Base-by-base conservation (phyloP, 2,888 invertebrate species). In the Lithophane semibrunnea region DNA sequence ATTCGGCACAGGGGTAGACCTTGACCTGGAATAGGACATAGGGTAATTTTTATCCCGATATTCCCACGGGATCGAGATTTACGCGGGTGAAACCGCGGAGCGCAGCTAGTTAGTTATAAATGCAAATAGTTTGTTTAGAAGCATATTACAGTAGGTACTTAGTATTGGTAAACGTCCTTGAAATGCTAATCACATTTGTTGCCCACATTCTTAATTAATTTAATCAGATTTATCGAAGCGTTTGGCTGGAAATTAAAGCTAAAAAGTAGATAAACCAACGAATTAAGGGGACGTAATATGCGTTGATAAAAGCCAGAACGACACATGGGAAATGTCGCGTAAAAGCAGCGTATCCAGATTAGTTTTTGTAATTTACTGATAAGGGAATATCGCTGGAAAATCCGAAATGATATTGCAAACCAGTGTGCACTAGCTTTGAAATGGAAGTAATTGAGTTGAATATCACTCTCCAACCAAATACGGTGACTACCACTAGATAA, bases 281-380 rank as follows among this genome's bases (percentile, higher is more conserved):
- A 64, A 77, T 73, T 64, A 75, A 63, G 18, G 71, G 63, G 56
- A 72, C 63, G 65, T 77, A 69, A 80, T 73, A 80, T 64, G 44
- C 60, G 42, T 76, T 84, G 81, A 81, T 78, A 78, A 70, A 78
- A 80, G 21, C 69, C 78, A 75, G 65, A 74, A 69, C 44, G n/a
- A 49, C 73, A 56, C 69, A 63, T 73, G 73, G 74, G 70, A 74
- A 77, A 77, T 73, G 66, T 75, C 64, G 21, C 54, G 65, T 66
- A 82, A 74, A 69, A 74, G 61, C 73, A 74, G 68, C 58, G 61
- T 44, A 56, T 54, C 56, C 68, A 74, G 73, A 85, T 83, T 83
- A 71, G 67, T 63, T 42, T 72, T 81, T 77, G 71, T 75, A 64
- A 80, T 74, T 72, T 58, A 52, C 60, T 64, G 69, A 70, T 80